Evolutionary conservation across 2,797 vertebrate species (phyloP), one percentile per base, ranked within the genome.

Genomic region (Sphaeramia orbicularis): DNA sequence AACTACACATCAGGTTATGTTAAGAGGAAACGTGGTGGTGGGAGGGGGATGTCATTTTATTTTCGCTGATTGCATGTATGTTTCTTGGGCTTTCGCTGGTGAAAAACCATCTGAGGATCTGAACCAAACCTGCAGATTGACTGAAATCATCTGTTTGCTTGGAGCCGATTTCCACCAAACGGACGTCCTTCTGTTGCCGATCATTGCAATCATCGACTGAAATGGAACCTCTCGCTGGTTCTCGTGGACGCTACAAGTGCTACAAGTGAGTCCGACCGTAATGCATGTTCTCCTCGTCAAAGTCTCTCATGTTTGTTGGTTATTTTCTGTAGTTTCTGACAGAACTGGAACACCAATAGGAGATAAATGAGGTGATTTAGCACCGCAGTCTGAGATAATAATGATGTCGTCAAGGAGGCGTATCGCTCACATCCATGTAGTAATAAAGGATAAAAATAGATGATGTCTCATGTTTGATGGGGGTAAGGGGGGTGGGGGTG

Each of bases 351-450:
- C 24, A 69, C 49, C 70, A 80, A 65, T 71, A 73, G 75, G 71
- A 90, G 74, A 89, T 85, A 84, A 87, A 88, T 77, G 65, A 89
- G 81, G 85, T 85, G 83, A 88, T 90, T 93, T 85, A 70, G 43
- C 37, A 9, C 49, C 65, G 78, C 80, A 86, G 74, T 87, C 76
- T 65, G 54, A 75, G 71, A 63, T 84, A 84, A 89, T 86, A 63
- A 88, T 44, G 56, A 74, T 71, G 49, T 51, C n/a, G 45, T 85
- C 85, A 56, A 55, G 51, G 71, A 81, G 56, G 47, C 69, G 44
- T 37, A 7, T 45, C n/a, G 14, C 69, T 74, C 55, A 63, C 35
- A 68, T 53, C 52, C 56, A 58, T 61, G 79, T 77, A 51, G 73
- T 65, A 57, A 86, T 81, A 60, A 67, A 76, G 71, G 64, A 75